Percentiles rank a stretch among this genome's conserved stretches.
phyloP scores from a whole-genome alignment of 2,113 vertebrate genomes.

The Macaca fascicularis region T2T-MFA8v1.1 NC_088385.1:3202501-3203000 shows the following conservation, averaged over 20 bases:
- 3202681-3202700: neutral
- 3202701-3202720: neutral
- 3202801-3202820: neutral
- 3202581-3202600: neutral
- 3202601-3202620: neutral
- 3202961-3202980: too few relatives aligned
- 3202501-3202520: neutral
- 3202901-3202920: rapidly evolving
- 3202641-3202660: neutral
- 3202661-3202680: neutral
- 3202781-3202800: neutral
- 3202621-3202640: neutral
- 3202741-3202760: neutral
- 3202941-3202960: neutral
- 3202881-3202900: neutral
- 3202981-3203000: neutral
- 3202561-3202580: neutral
- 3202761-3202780: neutral
- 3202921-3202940: neutral
- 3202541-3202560: neutral
- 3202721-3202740: neutral
- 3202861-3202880: neutral
- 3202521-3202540: neutral
- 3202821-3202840: neutral
- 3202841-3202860: neutral